These are phyloP conservation scores for Petrocephalus schoutedeni DNA, from an alignment of 2,797 vertebrate genomes.

Conservation along the genomic window DNA sequence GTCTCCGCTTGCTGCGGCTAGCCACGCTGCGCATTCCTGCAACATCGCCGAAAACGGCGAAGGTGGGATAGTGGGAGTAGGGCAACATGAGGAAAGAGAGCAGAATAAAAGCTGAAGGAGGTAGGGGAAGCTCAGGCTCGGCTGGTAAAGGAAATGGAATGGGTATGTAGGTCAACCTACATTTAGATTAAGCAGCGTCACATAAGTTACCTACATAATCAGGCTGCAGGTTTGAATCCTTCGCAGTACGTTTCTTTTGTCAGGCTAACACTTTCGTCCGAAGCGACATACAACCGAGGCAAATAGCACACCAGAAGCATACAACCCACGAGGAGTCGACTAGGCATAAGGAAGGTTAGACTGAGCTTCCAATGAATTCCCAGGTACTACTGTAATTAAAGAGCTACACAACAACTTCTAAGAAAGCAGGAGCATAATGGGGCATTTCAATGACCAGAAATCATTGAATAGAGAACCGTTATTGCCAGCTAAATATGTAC, in stretches of 20 bases:
- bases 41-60: conserved; percentile 41
- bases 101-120: not conserved
- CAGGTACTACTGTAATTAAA: not conserved
- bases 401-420: not conserved
- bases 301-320: not conserved
- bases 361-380: not conserved
- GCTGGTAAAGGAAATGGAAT: not conserved
- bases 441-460: not conserved
- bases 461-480: not conserved
- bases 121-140: not conserved
- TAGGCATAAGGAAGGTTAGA: not conserved
- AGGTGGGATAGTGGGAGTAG: not conserved
- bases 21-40: conserved; percentile 60
- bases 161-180: not conserved
- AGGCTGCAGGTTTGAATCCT: not conserved
- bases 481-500: not conserved
- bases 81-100: not conserved
- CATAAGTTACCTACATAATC: not conserved
- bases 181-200: not conserved
- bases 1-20: conserved; percentile 60
- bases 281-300: not conserved
- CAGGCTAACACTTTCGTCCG: not conserved
- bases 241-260: not conserved
- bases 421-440: not conserved
- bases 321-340: not conserved